Percentiles rank a stretch among this genome's conserved stretches.
These are phyloP conservation scores for Melanerpes aurifrons DNA, from an alignment of 2,113 vertebrate species.

Conservation along the genomic window DNA sequence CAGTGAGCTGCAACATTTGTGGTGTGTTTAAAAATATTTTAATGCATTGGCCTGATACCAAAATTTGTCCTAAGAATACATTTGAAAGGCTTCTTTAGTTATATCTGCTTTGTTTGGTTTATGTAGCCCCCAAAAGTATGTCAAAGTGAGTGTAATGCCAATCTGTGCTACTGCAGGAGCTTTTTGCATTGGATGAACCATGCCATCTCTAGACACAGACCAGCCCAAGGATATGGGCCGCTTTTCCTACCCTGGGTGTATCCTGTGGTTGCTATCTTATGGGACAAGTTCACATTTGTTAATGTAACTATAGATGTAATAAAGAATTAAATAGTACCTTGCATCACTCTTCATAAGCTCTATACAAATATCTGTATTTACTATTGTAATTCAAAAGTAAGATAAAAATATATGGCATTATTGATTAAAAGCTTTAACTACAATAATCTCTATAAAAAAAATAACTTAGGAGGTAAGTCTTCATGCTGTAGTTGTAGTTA, in stretches of 20 bases:
- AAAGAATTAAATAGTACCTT: conserved; percentile 42
- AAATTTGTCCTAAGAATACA: background rate
- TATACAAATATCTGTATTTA: conserved; percentile 41
- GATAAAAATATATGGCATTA: background rate
- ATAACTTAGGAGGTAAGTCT: background rate
- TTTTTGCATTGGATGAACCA: background rate
- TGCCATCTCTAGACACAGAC: background rate
- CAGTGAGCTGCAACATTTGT: conserved; percentile 44
- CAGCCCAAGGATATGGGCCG: background rate
- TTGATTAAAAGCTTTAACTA: background rate
- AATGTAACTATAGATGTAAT: conserved; percentile 46
- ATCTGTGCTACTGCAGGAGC: background rate
- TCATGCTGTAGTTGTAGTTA: background rate
- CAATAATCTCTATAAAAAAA: background rate
- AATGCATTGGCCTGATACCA: background rate
- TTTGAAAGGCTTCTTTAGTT: background rate
- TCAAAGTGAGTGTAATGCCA: background rate
- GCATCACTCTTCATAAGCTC: conserved; percentile 16
- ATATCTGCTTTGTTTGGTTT: background rate
- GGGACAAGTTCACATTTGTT: background rate
- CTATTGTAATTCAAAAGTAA: conserved; percentile 21
- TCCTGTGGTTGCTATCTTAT: conserved; percentile 1
- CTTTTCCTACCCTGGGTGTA: background rate
- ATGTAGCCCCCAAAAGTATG: background rate
- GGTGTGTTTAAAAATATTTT: conserved; percentile 42